Evolutionary conservation across 2,797 vertebrate genomes (phyloP).

Genomic region (Pteronotus mesoamericanus): DNA sequence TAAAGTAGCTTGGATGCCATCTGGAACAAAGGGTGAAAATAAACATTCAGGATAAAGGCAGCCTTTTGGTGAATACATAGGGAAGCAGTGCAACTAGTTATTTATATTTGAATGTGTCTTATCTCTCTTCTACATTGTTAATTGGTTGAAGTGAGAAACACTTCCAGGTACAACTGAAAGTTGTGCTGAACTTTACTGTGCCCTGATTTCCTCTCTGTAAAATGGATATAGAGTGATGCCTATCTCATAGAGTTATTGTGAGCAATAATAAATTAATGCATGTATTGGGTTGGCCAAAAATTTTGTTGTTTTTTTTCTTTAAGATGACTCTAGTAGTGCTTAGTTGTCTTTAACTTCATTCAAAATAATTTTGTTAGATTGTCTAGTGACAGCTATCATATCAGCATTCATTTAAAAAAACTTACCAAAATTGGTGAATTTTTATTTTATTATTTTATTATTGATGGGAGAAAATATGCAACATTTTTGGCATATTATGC

Average conservation of each 20-base stretch:
- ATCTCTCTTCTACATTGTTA: not conserved
- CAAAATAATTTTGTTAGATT: too few species aligned
- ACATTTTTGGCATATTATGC: not conserved
- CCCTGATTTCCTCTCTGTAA: not conserved
- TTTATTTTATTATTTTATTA: not conserved
- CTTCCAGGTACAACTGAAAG: not conserved
- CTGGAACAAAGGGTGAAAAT: constrained; percentile 20
- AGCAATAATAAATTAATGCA: not conserved
- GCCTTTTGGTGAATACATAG: not conserved
- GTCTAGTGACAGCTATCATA: too few species aligned
- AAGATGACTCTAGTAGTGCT: too few species aligned
- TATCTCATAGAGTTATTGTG: not conserved
- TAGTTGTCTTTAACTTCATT: too few species aligned
- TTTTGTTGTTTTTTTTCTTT: too few species aligned
- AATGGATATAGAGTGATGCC: not conserved
- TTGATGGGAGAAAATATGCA: not conserved
- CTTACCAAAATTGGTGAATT: not conserved
- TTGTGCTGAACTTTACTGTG: not conserved
- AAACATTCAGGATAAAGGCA: not conserved
- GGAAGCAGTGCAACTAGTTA: not conserved
- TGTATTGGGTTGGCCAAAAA: too few species aligned
- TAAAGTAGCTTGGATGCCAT: constrained; percentile 18
- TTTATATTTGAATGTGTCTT: not conserved
- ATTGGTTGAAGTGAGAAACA: not conserved
- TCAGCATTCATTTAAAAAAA: too few species aligned